These are phyloP conservation scores for Coelinius sp. DNA, from an alignment of 2,888 invertebrate species.

Conservation along the genomic window DNA sequence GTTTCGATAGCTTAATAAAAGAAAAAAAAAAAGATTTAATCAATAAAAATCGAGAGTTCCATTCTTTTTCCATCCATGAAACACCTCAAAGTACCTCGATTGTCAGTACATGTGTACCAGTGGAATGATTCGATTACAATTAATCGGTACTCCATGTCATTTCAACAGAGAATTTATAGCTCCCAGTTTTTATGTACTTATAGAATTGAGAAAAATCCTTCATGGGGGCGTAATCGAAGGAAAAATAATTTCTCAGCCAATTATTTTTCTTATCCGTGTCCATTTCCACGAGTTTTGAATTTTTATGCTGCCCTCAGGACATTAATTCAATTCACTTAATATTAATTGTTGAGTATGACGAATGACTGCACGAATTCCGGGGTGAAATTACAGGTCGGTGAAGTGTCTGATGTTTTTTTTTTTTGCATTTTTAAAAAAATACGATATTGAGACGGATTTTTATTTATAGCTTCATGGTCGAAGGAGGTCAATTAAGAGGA, in stretches of 20 bases:
- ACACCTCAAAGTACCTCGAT: neutral
- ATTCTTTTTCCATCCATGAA: neutral
- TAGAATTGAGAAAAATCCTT: conserved; percentile 1
- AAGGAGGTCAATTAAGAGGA: neutral
- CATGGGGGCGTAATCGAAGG: conserved; percentile 23
- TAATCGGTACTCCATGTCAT: conserved; percentile 29
- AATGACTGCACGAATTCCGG: conserved; percentile 11
- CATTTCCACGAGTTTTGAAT: conserved; percentile 2
- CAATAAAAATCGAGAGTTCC: neutral
- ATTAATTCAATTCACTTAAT: too few relatives aligned
- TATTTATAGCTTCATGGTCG: neutral
- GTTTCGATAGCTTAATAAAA: too few relatives aligned
- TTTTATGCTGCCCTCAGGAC: neutral
- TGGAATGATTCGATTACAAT: neutral
- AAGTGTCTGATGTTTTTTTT: conserved; percentile 10
- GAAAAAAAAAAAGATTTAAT: too few relatives aligned
- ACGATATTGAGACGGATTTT: conserved; percentile 12
- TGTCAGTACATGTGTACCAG: neutral
- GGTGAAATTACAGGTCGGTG: conserved; percentile 4
- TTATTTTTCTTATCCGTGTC: conserved; percentile 17
- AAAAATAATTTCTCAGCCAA: conserved; percentile 31
- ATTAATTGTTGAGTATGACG: conserved; percentile 25
- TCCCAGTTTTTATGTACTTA: neutral
- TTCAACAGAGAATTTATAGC: conserved; percentile 27
- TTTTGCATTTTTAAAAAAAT: too few relatives aligned